Conservation (phyloP, 2,888 invertebrate species). For the Leptura quadrifasciata region DNA sequence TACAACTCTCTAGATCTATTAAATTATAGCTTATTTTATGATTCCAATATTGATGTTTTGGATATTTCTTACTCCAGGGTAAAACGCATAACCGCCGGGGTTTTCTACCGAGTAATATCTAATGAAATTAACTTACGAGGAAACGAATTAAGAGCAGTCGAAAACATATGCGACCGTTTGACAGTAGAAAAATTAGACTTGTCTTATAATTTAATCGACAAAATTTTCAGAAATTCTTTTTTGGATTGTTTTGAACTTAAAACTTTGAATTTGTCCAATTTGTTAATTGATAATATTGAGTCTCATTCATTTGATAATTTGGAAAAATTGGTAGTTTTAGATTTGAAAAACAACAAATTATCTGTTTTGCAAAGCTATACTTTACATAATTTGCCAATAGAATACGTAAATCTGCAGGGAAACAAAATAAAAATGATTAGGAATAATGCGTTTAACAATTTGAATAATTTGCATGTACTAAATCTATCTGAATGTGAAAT, state of each 20-base stretch:
- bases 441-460: slow-evolving; percentile 35
- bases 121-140: slow-evolving; percentile 14
- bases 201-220: slow-evolving; percentile 37
- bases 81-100: neutral
- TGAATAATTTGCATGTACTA: slow-evolving; percentile 28
- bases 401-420: slow-evolving; percentile 17
- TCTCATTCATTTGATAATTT: slow-evolving; percentile 29
- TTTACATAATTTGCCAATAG: slow-evolving; percentile 24
- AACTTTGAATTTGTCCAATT: slow-evolving; percentile 38
- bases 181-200: slow-evolving; percentile 29
- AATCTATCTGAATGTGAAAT: slow-evolving; percentile 29
- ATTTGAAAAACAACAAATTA: slow-evolving; percentile 36
- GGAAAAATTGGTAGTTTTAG: neutral
- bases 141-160: slow-evolving; percentile 27
- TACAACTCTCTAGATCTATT: slow-evolving; percentile 24
- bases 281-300: slow-evolving; percentile 35
- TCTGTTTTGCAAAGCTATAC: slow-evolving; percentile 16
- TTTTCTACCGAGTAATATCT: slow-evolving; percentile 13
- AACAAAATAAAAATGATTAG: slow-evolving; percentile 34
- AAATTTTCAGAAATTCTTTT: slow-evolving; percentile 29
- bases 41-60: slow-evolving; percentile 16
- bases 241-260: neutral
- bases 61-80: slow-evolving; percentile 41
- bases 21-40: slow-evolving; percentile 26
- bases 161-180: slow-evolving; percentile 24